Evolutionary conservation across 1,140 invertebrate species (phyloP).

Genomic region (Thalassaphorura encarpata): DNA sequence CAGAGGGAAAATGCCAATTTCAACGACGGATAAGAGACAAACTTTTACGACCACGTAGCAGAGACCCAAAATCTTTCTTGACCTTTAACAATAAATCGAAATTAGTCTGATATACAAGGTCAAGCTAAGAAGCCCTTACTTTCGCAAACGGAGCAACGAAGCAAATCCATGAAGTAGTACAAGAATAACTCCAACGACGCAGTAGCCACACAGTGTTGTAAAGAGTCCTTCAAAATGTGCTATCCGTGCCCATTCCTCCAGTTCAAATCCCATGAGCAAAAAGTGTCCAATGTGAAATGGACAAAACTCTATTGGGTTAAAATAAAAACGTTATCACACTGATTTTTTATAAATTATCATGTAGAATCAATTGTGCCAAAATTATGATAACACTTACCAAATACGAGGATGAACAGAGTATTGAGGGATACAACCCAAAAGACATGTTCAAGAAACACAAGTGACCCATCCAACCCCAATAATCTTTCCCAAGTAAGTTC

Average conservation of each 20-base stretch:
- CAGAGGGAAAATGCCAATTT: constrained; percentile 92
- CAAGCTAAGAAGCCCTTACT: constrained; percentile 5
- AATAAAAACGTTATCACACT: constrained; percentile 4
- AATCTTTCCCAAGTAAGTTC: constrained; percentile 96
- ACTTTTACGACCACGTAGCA: constrained; percentile 97
- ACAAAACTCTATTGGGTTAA: constrained; percentile 72
- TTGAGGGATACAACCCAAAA: constrained; percentile 98
- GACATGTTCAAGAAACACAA: constrained; percentile 95
- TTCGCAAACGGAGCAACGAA: constrained; percentile 32
- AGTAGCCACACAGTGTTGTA: constrained; percentile 87
- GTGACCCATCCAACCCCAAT: constrained; percentile 89
- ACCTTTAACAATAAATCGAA: constrained; percentile 82
- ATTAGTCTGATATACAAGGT: constrained; percentile 40
- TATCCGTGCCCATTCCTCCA: constrained; percentile 61
- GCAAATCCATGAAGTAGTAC: constrained; percentile 66
- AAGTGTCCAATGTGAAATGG: constrained; percentile 91
- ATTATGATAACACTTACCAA: constrained; percentile 37
- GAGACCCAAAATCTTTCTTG: constrained; percentile 76
- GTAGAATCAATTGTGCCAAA: not conserved
- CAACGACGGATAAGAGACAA: constrained; percentile 78
- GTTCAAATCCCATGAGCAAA: constrained; percentile 61
- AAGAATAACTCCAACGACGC: constrained; percentile 73
- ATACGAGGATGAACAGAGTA: constrained; percentile 83
- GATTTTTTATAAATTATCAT: not conserved
- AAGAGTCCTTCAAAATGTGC: constrained; percentile 86